These are phyloP conservation scores for Fissipunctia ypsillon DNA, from an alignment of 2,888 invertebrate genomes.

Conservation along the genomic window DNA sequence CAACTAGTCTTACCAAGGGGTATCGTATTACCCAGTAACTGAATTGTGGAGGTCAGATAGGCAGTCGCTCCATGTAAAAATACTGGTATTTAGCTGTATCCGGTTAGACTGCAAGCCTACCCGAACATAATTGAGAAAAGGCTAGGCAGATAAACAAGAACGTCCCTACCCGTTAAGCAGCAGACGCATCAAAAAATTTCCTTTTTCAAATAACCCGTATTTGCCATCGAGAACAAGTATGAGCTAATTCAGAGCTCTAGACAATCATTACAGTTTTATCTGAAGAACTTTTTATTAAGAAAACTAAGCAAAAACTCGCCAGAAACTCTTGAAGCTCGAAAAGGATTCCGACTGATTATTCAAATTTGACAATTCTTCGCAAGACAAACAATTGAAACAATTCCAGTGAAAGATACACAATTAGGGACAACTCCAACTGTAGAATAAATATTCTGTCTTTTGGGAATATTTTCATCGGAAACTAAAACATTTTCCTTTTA, in stretches of 20 bases:
- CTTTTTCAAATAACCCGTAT: constrained; percentile 29
- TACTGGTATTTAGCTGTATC: too few species aligned
- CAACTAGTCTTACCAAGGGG: too few species aligned
- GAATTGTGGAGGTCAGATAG: too few species aligned
- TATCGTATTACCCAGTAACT: too few species aligned
- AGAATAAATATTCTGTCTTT: constrained; percentile 69
- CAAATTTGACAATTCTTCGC: constrained; percentile 72
- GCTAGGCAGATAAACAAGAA: too few species aligned
- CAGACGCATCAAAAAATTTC: constrained; percentile 16
- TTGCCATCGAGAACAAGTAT: constrained; percentile 27
- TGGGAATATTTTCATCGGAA: constrained; percentile 51
- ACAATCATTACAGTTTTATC: constrained; percentile 59
- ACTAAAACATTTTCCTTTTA: constrained; percentile 48
- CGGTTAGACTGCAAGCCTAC: too few species aligned
- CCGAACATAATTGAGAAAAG: too few species aligned
- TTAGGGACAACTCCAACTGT: constrained; percentile 72
- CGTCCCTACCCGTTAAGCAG: background rate
- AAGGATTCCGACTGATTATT: constrained; percentile 68
- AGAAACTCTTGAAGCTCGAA: constrained; percentile 50
- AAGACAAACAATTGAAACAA: constrained; percentile 74
- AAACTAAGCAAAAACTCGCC: constrained; percentile 51
- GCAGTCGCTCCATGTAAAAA: too few species aligned
- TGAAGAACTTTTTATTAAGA: constrained; percentile 47
- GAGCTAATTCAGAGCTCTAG: constrained; percentile 45
- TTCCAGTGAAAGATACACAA: constrained; percentile 76